Percentiles rank a stretch among this genome's conserved stretches.
Evolutionary conservation across 2,113 vertebrate species (phyloP).

Genomic region (Mobula hypostoma): DNA sequence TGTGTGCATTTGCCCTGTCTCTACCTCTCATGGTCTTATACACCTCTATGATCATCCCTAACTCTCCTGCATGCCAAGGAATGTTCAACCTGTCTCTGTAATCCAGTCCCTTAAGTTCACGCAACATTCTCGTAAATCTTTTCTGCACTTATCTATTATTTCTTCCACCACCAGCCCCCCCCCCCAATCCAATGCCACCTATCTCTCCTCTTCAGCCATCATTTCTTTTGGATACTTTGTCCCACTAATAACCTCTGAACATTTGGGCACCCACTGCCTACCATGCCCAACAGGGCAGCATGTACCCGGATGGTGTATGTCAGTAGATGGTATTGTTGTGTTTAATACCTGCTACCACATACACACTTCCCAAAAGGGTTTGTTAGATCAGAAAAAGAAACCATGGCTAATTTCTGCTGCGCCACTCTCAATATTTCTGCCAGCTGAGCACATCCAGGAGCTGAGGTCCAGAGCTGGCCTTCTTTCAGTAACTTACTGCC

Average conservation of each 20-base stretch:
- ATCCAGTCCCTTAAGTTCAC: no score
- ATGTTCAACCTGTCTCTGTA: no score
- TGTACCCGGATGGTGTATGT: not conserved
- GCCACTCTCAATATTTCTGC: not conserved
- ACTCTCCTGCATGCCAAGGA: no score
- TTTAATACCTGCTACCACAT: not conserved
- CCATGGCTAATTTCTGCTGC: no score
- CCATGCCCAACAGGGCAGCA: not conserved
- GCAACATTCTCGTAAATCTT: no score
- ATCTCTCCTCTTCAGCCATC: not conserved
- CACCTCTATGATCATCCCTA: no score
- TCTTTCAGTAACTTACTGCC: not conserved
- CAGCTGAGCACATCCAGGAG: not conserved
- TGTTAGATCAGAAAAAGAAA: not conserved
- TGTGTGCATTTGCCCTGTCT: no score
- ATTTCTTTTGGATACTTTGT: not conserved
- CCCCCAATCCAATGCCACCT: not conserved
- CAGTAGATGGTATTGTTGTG: not conserved
- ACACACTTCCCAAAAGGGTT: not conserved
- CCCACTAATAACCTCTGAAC: not conserved
- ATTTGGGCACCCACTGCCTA: not conserved
- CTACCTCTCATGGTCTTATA: no score
- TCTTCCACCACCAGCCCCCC: not conserved
- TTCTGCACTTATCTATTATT: not conserved
- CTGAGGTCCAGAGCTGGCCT: not conserved